Conservation (phyloP, 2,888 invertebrate genomes). For the Diaperis boleti region DNA sequence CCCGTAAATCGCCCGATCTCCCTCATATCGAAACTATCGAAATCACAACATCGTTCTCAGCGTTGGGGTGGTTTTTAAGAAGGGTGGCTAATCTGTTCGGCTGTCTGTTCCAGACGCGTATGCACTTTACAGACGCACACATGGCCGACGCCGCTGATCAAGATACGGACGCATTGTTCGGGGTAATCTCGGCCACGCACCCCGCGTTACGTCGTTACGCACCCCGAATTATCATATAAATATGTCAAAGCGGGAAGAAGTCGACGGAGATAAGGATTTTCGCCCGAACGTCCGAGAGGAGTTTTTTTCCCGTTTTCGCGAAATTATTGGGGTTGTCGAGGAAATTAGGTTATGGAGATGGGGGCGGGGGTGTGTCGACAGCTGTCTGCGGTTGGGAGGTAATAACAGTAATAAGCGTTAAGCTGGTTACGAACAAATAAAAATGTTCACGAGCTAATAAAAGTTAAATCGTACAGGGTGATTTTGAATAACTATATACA, state of each 20-base stretch:
- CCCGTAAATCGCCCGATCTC: neutral
- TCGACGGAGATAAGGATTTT: conserved; percentile 28
- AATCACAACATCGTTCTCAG: neutral
- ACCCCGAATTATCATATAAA: conserved; percentile 57
- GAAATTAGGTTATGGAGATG: too few species aligned
- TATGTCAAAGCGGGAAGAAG: conserved; percentile 50
- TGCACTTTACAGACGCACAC: conserved; percentile 47
- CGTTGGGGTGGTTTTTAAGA: conserved; percentile 26
- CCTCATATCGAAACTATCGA: neutral
- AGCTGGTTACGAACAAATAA: too few species aligned
- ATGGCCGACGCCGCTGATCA: conserved; percentile 57
- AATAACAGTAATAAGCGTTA: too few species aligned
- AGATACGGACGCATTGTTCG: conserved; percentile 61
- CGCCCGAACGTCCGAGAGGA: too few species aligned
- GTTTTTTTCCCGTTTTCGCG: too few species aligned
- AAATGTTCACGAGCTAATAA: too few species aligned
- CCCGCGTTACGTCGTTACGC: conserved; percentile 52
- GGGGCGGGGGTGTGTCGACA: too few species aligned
- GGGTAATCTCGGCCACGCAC: conserved; percentile 64
- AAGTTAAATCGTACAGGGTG: too few species aligned
- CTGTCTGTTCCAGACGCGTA: conserved; percentile 41
- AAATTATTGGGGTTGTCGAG: too few species aligned
- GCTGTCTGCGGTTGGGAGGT: too few species aligned
- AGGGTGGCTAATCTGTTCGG: conserved; percentile 31
- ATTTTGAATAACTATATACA: too few species aligned